Evolutionary conservation across 2,113 vertebrate species (phyloP), one percentile per base, ranked within the genome.

Genomic region (Varanus komodoensis): DNA sequence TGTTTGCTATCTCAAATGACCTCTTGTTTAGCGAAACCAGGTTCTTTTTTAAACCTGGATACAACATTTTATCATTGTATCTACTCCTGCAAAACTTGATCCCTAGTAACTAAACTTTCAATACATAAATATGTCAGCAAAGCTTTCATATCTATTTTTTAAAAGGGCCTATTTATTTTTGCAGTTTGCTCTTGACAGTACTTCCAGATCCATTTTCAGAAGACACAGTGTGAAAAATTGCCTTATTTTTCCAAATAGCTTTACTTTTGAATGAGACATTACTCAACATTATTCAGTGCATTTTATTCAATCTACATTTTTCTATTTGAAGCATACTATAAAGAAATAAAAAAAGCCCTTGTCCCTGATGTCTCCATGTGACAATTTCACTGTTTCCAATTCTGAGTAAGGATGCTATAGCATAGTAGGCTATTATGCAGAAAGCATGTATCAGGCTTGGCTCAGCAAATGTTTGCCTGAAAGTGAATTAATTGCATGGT

Each of bases 381-480:
- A 71, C 44, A 57, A 87, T 27, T 48, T 74, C 73, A 75, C 84
- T 89, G 7, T 80, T 89, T 57, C 27, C 8, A 11, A 79, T 57
- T 91, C 86, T 57, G 77, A 1, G 0, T 54, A 75, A 89, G 57
- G 90, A 21, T 79, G 25, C 29, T 87, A 52, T 19, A 0, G 61
- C 1, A 71, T 82, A 84, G 15, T 52, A 84, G 23, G 90, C 38
- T 29, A 93, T 88, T 6, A 50, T 69, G 15, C 15, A 84, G 61
- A 92, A 88, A 91, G 86, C 14, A 82, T 29, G 86, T 86, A 92
- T 90, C 68, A 61, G 8, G 75, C 93, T 88, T 87, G 64, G 87
- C 90, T 91, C 64, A 89, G 91, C 64, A 91, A 12, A 89, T 84
- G 73, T 74, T 9, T 92, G 91, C 68, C 87, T 94, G 82, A 86